These are phyloP conservation scores for Mimas tiliae DNA, from an alignment of 2,888 invertebrate genomes.

Conservation along the genomic window DNA sequence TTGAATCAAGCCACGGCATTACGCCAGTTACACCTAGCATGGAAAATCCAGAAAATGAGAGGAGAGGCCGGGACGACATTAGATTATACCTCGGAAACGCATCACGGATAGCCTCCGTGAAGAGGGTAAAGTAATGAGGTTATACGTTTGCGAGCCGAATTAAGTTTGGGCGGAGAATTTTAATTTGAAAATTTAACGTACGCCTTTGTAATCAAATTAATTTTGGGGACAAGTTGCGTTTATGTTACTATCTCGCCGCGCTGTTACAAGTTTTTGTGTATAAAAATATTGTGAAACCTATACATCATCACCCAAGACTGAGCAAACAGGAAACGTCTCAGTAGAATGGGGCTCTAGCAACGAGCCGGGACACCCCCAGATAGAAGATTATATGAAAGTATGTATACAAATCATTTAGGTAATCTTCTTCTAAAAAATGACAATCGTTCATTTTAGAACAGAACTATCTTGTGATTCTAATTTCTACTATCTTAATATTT, in stretches of 20 bases:
- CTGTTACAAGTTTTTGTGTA: neutral
- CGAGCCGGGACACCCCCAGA: too few relatives aligned
- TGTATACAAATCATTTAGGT: too few relatives aligned
- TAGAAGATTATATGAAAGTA: too few relatives aligned
- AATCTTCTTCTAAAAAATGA: too few relatives aligned
- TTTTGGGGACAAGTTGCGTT: constrained; percentile 32
- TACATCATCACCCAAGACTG: neutral
- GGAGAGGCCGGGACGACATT: constrained; percentile 52
- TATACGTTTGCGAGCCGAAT: constrained; percentile 64
- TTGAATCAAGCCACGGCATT: constrained; percentile 37
- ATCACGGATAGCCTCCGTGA: constrained; percentile 64
- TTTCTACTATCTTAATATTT: too few relatives aligned
- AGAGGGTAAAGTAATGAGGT: constrained; percentile 72
- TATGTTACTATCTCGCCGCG: neutral
- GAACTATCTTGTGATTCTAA: too few relatives aligned
- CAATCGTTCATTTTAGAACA: too few relatives aligned
- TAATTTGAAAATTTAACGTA: constrained; percentile 52
- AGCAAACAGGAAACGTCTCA: too few relatives aligned
- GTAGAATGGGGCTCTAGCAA: too few relatives aligned
- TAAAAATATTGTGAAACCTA: neutral
- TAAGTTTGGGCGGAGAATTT: constrained; percentile 52
- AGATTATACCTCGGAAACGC: constrained; percentile 62
- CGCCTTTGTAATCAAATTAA: constrained; percentile 46
- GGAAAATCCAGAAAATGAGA: constrained; percentile 54
- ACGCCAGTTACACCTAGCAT: constrained; percentile 40